phyloP scores from a whole-genome alignment of 1,140 invertebrate genomes.

The Anagrus nilaparvatae region DNA sequence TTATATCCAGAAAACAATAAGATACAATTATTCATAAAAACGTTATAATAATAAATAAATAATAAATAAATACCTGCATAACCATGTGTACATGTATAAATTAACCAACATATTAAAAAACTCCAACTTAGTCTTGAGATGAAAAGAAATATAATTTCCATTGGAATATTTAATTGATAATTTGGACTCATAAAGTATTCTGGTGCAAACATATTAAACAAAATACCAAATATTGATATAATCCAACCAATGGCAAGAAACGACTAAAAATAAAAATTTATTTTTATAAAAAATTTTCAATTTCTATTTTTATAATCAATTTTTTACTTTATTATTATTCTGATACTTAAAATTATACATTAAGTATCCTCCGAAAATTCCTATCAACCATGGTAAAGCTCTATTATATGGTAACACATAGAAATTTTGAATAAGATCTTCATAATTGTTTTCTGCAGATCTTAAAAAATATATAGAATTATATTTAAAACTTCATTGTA shows the following conservation, averaged over 20 bases:
- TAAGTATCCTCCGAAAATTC: constrained; percentile 18
- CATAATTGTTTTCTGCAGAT: too few relatives aligned
- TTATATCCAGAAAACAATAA: too few relatives aligned
- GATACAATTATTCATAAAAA: too few relatives aligned
- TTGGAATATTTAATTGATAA: constrained; percentile 26
- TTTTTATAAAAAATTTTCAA: too few relatives aligned
- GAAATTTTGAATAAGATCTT: not conserved
- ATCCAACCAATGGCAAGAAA: constrained; percentile 4
- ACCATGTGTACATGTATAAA: constrained; percentile 37
- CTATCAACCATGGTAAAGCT: constrained; percentile 16
- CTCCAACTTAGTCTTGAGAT: constrained; percentile 34
- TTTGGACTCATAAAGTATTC: constrained; percentile 8
- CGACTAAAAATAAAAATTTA: too few relatives aligned
- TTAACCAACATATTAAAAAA: constrained; percentile 36
- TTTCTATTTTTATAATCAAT: too few relatives aligned
- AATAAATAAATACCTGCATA: too few relatives aligned
- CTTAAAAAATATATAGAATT: too few relatives aligned
- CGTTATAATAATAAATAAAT: too few relatives aligned
- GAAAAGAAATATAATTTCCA: constrained; percentile 29
- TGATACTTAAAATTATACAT: too few relatives aligned
- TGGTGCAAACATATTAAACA: constrained; percentile 6
- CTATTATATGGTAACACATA: constrained; percentile 6
- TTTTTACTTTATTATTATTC: too few relatives aligned
- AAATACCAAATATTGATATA: not conserved
- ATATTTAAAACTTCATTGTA: not conserved